phyloP scores from a whole-genome alignment of 2,888 invertebrate species.

The Gari tellinella region DNA sequence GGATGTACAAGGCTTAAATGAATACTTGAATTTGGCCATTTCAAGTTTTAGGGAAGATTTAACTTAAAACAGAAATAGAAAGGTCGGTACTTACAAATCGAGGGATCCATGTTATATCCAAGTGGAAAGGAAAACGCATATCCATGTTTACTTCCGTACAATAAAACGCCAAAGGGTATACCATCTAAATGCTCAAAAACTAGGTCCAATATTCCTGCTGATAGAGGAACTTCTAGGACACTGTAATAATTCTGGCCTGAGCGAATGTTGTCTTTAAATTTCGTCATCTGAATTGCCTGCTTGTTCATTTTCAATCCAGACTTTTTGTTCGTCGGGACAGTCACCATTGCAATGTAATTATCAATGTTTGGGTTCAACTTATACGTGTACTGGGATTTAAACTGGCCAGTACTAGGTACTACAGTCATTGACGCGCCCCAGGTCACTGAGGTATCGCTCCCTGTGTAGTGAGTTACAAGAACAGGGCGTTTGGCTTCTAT shows the following conservation, averaged over 20 bases:
- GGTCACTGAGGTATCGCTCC: conserved; percentile 4
- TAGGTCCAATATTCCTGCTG: neutral
- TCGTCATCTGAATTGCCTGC: conserved; percentile 1
- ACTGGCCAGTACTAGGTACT: conserved; percentile 32
- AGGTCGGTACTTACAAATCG: conserved; percentile 26
- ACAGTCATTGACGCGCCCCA: conserved; percentile 34
- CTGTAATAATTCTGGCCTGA: conserved; percentile 2
- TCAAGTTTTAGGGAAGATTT: no score
- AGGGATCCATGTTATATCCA: conserved; percentile 36
- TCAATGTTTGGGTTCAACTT: conserved; percentile 1
- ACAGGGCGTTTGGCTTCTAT: conserved; percentile 27
- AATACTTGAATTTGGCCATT: no score
- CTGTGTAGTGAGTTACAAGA: conserved; percentile 22
- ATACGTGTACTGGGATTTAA: conserved; percentile 19
- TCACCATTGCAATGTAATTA: conserved; percentile 5
- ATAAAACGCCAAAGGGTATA: conserved; percentile 32
- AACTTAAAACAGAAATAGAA: no score
- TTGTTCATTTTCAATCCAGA: conserved; percentile 29
- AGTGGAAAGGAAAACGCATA: conserved; percentile 33
- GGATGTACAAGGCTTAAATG: no score
- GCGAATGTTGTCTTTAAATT: conserved; percentile 12
- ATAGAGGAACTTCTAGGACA: neutral
- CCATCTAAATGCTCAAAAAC: conserved; percentile 11
- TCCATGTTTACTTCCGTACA: conserved; percentile 28
- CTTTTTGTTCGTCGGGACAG: conserved; percentile 8